phyloP scores from a whole-genome alignment of 2,888 invertebrate genomes.

The Leucania comma region DNA sequence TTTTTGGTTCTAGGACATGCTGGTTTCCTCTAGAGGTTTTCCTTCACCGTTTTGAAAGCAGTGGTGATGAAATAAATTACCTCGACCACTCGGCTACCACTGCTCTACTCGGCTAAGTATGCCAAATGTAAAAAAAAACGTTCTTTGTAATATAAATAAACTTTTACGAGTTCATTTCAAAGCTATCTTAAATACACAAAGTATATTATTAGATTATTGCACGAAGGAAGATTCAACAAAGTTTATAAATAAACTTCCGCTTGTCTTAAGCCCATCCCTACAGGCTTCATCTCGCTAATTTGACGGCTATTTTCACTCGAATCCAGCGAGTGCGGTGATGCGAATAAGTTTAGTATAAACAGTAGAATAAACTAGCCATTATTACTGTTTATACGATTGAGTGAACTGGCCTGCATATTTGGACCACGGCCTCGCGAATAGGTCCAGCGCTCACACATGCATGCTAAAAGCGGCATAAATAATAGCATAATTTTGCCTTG shows the following conservation, averaged over 20 bases:
- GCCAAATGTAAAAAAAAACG: not conserved
- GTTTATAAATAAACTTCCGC: conserved; percentile 37
- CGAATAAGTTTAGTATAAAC: conserved; percentile 54
- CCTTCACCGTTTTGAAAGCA: too few relatives aligned
- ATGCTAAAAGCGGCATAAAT: conserved; percentile 14
- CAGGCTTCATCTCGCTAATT: conserved; percentile 52
- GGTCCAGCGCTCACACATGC: conserved; percentile 34
- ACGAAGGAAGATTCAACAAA: conserved; percentile 32
- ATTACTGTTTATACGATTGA: conserved; percentile 53
- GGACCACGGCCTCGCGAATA: conserved; percentile 32
- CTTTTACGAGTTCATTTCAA: not conserved
- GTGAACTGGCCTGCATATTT: conserved; percentile 44
- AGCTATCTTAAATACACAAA: not conserved
- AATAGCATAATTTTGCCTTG: too few relatives aligned
- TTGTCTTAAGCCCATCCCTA: conserved; percentile 45
- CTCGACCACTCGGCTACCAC: too few relatives aligned
- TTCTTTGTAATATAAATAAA: not conserved
- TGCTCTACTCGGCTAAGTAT: too few relatives aligned
- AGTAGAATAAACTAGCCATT: conserved; percentile 59
- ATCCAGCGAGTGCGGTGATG: conserved; percentile 53
- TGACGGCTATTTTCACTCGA: conserved; percentile 44
- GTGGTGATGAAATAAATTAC: too few relatives aligned
- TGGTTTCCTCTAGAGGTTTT: too few relatives aligned
- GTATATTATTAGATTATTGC: conserved; percentile 16
- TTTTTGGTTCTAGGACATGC: too few relatives aligned